Percentiles rank a stretch among this genome's conserved stretches.
Conservation (phyloP, 2,113 vertebrate genomes). For the Corythaeola cristata region DNA sequence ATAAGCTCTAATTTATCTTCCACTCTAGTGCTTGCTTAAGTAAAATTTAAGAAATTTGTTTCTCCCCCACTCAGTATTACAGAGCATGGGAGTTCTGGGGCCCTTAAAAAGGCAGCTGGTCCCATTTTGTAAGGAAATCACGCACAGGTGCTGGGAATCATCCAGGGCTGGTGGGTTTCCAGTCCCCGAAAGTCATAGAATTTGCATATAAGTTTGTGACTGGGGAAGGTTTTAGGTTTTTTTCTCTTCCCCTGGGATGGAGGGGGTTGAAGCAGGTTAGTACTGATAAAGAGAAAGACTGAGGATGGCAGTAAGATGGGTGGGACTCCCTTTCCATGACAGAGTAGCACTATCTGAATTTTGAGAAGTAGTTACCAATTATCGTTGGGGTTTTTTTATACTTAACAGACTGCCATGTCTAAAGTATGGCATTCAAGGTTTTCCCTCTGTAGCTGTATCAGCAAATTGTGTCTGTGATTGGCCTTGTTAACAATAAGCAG, state of each 20-base stretch:
- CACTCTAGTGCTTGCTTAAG: not conserved
- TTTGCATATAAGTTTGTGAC: not conserved
- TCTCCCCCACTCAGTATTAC: not conserved
- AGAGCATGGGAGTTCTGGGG: not conserved
- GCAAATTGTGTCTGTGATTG: not conserved
- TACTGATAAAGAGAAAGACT: not conserved
- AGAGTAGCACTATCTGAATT: not conserved
- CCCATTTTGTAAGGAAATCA: constrained; percentile 8
- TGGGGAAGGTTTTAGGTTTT: not conserved
- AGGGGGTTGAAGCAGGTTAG: not conserved
- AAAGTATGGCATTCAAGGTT: not conserved
- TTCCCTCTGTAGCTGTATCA: not conserved
- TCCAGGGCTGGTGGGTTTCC: not conserved
- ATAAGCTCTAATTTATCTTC: constrained; percentile 17
- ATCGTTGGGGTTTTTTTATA: not conserved
- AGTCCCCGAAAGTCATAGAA: not conserved
- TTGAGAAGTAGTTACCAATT: not conserved
- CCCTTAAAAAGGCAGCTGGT: constrained; percentile 35
- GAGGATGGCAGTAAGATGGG: not conserved
- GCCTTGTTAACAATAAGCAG: not conserved
- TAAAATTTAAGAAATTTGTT: not conserved
- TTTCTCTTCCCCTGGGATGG: not conserved
- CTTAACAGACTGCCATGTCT: not conserved
- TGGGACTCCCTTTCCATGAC: not conserved
- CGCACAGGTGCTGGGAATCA: not conserved